Conservation (phyloP, 1,140 invertebrate genomes). For the Trichomalopsis sarcophagae region DNA sequence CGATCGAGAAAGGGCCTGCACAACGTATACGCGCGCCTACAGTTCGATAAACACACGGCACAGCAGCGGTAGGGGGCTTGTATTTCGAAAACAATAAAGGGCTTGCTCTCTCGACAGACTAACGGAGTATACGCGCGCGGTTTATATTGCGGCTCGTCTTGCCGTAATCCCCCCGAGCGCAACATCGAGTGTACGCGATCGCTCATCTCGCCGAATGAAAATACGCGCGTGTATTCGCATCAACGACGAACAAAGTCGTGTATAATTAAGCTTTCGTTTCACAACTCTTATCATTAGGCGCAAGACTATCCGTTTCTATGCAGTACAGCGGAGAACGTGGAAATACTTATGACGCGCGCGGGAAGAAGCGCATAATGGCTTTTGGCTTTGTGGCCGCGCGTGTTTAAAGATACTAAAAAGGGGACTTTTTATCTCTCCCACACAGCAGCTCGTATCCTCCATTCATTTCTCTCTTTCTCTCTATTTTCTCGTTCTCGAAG, state of each 20-base stretch:
- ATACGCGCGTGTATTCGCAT: too few species aligned
- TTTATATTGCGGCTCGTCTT: background rate
- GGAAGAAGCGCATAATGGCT: background rate
- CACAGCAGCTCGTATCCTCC: background rate
- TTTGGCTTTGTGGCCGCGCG: background rate
- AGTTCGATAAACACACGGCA: background rate
- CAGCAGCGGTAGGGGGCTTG: background rate
- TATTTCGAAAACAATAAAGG: slow-evolving; percentile 4
- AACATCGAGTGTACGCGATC: background rate
- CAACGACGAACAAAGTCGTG: too few species aligned
- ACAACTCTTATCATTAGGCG: too few species aligned
- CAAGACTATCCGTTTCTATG: too few species aligned
- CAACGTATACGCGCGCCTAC: background rate
- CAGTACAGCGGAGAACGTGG: too few species aligned
- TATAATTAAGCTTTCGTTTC: too few species aligned
- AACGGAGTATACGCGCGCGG: background rate
- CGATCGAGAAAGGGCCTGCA: too few species aligned
- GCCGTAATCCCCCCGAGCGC: background rate
- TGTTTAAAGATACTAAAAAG: background rate
- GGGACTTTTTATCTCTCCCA: background rate
- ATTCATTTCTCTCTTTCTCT: background rate
- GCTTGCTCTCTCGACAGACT: background rate
- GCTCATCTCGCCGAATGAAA: too few species aligned
- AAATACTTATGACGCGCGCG: too few species aligned
- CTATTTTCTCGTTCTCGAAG: background rate